phyloP scores from a whole-genome alignment of 2,888 invertebrate species.

The Synergus itoensis region DNA sequence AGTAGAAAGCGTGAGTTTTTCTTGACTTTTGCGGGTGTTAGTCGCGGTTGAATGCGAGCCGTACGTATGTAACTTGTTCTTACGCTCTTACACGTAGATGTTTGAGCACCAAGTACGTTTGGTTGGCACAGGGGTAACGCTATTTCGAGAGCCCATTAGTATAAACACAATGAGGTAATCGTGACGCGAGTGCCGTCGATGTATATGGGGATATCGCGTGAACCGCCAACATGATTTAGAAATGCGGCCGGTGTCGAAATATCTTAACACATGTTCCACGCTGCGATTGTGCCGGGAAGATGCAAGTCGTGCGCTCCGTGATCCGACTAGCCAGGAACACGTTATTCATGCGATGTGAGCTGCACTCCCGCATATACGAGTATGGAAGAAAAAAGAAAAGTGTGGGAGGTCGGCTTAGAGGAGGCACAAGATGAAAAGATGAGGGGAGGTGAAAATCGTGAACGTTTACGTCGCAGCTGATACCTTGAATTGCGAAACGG shows the following conservation, averaged over 20 bases:
- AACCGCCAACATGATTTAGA: slow-evolving; percentile 65
- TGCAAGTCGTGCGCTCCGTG: slow-evolving; percentile 59
- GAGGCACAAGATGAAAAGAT: slow-evolving; percentile 42
- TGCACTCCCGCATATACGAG: slow-evolving; percentile 47
- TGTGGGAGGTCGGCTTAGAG: slow-evolving; percentile 45
- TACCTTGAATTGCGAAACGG: slow-evolving; percentile 32
- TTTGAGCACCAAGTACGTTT: background rate
- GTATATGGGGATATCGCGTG: slow-evolving; percentile 55
- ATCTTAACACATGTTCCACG: slow-evolving; percentile 64
- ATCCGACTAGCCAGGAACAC: slow-evolving; percentile 52
- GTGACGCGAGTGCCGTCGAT: slow-evolving; percentile 57
- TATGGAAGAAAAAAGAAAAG: slow-evolving; percentile 44
- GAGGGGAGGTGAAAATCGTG: slow-evolving; percentile 19
- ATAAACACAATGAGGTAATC: slow-evolving; percentile 70
- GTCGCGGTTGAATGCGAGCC: background rate
- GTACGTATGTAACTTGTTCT: slow-evolving; percentile 44
- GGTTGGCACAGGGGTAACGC: slow-evolving; percentile 50
- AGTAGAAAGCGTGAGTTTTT: slow-evolving; percentile 3
- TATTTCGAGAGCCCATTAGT: slow-evolving; percentile 65
- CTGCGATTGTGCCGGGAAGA: slow-evolving; percentile 51
- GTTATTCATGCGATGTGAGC: slow-evolving; percentile 51
- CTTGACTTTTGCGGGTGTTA: background rate
- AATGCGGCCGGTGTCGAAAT: slow-evolving; percentile 65
- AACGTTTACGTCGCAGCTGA: slow-evolving; percentile 12
- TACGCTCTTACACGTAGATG: slow-evolving; percentile 55